These are phyloP conservation scores for Augiades crinisus DNA, from an alignment of 2,888 invertebrate genomes.

Conservation along the genomic window DNA sequence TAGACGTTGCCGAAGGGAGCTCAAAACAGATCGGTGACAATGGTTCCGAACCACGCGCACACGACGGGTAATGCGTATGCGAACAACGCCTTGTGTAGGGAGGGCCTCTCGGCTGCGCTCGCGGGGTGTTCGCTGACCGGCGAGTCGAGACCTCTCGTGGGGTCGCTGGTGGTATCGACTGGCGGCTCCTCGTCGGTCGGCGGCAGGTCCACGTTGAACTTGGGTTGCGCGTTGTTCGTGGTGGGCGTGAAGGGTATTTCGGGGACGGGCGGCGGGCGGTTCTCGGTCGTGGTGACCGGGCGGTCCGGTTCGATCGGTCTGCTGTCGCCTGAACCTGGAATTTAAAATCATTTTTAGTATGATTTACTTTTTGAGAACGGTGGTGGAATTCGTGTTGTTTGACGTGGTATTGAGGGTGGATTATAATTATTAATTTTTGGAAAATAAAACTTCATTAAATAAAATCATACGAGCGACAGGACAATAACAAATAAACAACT, in stretches of 20 bases:
- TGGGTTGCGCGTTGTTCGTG: slow-evolving; percentile 46
- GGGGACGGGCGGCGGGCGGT: slow-evolving; percentile 35
- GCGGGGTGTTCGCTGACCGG: slow-evolving; percentile 49
- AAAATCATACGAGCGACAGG: no score
- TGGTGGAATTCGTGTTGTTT: no score
- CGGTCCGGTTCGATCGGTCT: slow-evolving; percentile 32
- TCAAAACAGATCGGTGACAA: slow-evolving; percentile 90
- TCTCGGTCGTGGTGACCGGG: slow-evolving; percentile 40
- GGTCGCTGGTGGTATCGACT: slow-evolving; percentile 20
- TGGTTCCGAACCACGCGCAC: slow-evolving; percentile 92
- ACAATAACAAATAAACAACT: no score
- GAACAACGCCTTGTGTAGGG: slow-evolving; percentile 84
- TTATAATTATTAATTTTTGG: no score
- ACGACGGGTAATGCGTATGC: slow-evolving; percentile 91
- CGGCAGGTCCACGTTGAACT: slow-evolving; percentile 16
- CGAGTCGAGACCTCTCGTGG: slow-evolving; percentile 21
- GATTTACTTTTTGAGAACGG: no score
- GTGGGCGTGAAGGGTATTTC: slow-evolving; percentile 50
- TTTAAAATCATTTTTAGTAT: no score
- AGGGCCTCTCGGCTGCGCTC: slow-evolving; percentile 62
- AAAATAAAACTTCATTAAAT: no score
- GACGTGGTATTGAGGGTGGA: no score
- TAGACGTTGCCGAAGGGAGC: not conserved
- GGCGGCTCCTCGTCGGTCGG: slow-evolving; percentile 26
- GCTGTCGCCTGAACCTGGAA: slow-evolving; percentile 54